Conservation (phyloP, 2,113 vertebrate genomes). For the Macrotis lagotis region DNA sequence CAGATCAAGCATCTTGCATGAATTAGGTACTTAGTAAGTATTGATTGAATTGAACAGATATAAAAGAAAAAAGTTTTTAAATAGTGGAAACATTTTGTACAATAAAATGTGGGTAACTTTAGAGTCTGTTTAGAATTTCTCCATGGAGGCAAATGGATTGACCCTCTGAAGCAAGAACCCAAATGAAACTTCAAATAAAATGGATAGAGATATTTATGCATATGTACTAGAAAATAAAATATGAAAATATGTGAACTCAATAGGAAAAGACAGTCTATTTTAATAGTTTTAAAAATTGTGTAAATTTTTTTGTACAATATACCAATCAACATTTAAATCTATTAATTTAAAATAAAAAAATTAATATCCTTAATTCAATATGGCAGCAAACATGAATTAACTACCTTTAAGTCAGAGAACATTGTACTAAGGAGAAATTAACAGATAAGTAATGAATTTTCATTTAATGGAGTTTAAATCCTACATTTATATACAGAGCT, state of each 20-base stretch:
- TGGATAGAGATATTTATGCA: not conserved
- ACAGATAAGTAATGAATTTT: not conserved
- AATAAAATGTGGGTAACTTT: conserved; percentile 11
- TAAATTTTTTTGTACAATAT: not conserved
- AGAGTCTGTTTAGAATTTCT: not conserved
- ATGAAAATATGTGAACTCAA: not conserved
- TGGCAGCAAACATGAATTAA: not conserved
- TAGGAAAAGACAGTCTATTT: not conserved
- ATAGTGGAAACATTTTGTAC: conserved; percentile 1
- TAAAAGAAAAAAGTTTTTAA: not conserved
- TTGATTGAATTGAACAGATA: not conserved
- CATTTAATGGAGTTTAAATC: not conserved
- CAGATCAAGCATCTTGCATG: conserved; percentile 16
- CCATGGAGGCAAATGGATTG: not conserved
- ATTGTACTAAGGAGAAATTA: not conserved
- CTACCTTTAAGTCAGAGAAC: not conserved
- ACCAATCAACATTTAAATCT: not conserved
- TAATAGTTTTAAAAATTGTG: not conserved
- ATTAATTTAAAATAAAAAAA: not conserved
- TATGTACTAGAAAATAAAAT: not conserved
- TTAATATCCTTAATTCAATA: not conserved
- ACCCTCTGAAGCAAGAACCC: not conserved
- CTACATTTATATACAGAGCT: not conserved
- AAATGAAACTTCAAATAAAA: not conserved
- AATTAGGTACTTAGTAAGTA: not conserved